Base-by-base conservation (phyloP, 2,113 vertebrate species). In the Hydrolagus affinis region DNA sequence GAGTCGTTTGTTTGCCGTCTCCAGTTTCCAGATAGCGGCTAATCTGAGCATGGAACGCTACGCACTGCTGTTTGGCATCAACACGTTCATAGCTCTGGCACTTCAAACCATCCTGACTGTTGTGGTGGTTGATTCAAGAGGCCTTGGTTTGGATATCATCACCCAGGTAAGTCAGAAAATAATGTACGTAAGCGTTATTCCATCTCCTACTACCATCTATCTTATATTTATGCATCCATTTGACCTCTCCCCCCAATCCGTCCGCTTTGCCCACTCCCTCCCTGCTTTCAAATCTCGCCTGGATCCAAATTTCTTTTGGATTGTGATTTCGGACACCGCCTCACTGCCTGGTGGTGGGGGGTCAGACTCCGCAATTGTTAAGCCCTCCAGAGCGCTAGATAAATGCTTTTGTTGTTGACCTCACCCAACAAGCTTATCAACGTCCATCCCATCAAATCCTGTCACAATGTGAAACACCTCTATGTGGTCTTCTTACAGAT, bases 11-110 rank as follows among this genome's bases (percentile, higher is more conserved):
- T 83, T 83, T 83, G 19, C 78, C 30, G 64, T 32, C 57, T 85
- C 57, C 74, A 94, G 93, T 12, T 94, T 94, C 88, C 92, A 93
- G 90, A 94, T 94, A 0, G 93, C 93, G 0, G 85, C 88, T 19
- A 92, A 91, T 71, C 90, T 92, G 72, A 92, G 91, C 17, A 90
- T 92, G 89, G 90, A 92, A 86, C 92, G 93, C 83, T 93, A 93
- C 1, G 92, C 92, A 74, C 86, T 94, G 85, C 91, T 90, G 0
- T 94, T 94, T 62, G 92, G 92, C 60, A 88, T 93, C 86, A 94
- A 94, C 89, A 92, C 90, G 3, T 94, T 93, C 78, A 86, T 88
- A 3, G 92, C 92, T 8, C 88, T 93, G 15, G 74, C 44, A 1
- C 87, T 94, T 60, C 93, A 94, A 89, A 92, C 92, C 14, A 78